These are phyloP conservation scores for Papilio aristodemus DNA, from an alignment of 1,140 invertebrate species.

Conservation along the genomic window DNA sequence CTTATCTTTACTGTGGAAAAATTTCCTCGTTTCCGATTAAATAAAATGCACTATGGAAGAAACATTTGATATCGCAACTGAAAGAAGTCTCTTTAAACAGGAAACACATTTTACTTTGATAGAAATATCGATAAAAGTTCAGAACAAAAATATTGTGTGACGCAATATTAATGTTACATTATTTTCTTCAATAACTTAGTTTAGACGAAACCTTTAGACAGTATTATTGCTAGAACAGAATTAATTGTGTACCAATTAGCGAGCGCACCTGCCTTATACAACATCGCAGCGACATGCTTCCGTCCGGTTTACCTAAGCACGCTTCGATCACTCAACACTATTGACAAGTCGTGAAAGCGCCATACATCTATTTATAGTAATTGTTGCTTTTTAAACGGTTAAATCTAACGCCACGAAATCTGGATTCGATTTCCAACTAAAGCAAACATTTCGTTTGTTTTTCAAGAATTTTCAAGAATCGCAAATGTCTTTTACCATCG, in stretches of 20 bases:
- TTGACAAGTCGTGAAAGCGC: constrained; percentile 18
- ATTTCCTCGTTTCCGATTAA: not conserved
- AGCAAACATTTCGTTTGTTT: not conserved
- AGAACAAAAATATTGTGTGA: not conserved
- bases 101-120: not conserved
- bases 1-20: not conserved
- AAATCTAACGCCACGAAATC: not conserved
- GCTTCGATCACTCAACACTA: not conserved
- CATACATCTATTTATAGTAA: constrained; percentile 8
- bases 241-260: constrained; percentile 22
- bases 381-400: no score
- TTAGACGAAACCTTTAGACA: not conserved
- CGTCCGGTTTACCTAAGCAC: not conserved
- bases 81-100: not conserved
- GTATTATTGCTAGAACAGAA: not conserved
- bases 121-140: not conserved
- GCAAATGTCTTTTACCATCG: no score
- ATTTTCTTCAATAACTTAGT: not conserved
- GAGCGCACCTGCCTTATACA: constrained; percentile 1
- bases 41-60: not conserved
- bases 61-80: not conserved
- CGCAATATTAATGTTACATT: not conserved
- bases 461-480: not conserved
- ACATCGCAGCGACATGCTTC: not conserved
- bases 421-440: not conserved